Evolutionary conservation across 2,888 invertebrate species (phyloP), one percentile per base, ranked within the genome.

Genomic region (Eurytoma adleriae): DNA sequence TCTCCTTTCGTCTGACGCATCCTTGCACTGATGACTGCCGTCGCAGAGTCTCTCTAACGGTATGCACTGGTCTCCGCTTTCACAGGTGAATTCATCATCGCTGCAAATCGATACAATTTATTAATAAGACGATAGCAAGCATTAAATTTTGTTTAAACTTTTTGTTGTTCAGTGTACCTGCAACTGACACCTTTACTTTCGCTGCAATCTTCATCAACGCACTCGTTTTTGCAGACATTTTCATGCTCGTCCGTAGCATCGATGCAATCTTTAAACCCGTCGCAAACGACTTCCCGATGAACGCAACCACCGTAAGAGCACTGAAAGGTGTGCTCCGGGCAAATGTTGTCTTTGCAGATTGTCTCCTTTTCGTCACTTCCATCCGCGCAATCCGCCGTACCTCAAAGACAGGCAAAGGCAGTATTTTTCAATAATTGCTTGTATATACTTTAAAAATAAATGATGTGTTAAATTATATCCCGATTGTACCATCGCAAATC

Each of bases 301-400:
- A 88, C 78, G 61, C 88, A 88, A 5, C 87, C 88, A 7, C 88
- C 88, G 54, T 87, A 86, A 0, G 78, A 78, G 54, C 88, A 88
- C 14, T 84, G 84, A 68, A 84, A 87, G 2, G 85, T 83, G 66
- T 86, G 68, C 13, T 80, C 64, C 18, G 87, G 85, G 77, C 88
- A 88, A 3, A 83, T 74, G 68, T 85, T 85, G n/a, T 87, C 84
- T 54, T 82, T 83, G 74, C 88, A 88, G 4, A 85, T 70, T 2
- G 67, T 82, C 27, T 59, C 30, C 30, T 76, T 85, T 56, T 88
- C 88, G 71, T 88, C 88, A 14, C 86, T 87, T n/a, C 82, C 84
- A 48, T 87, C 88, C 4, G 48, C 20, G 64, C 88, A 88, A 70
- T 88, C 87, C 40, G 70, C 48, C 54, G 86, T 85, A 24, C 88